A percentile compares a stretch with the other conserved stretches of the same genome.
These are phyloP conservation scores for Notocelia uddmanniana DNA, from an alignment of 2,888 invertebrate species.

Conservation along the genomic window DNA sequence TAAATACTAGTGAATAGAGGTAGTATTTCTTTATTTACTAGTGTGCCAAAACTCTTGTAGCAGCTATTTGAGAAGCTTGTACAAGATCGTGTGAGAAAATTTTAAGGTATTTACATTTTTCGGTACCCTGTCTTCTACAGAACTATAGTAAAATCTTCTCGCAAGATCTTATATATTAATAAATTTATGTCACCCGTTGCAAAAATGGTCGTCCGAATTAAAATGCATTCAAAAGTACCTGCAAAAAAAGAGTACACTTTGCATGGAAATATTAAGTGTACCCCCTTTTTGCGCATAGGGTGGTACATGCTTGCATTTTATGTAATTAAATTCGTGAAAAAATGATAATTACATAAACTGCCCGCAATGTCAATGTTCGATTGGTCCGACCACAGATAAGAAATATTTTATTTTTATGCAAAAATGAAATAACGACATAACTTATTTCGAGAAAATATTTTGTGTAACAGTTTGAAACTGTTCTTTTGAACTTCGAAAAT, in stretches of 20 bases:
- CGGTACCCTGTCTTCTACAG: not conserved
- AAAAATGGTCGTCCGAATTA: not conserved
- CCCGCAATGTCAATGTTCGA: not conserved
- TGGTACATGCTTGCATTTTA: no score
- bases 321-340: not conserved
- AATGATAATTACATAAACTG: not conserved
- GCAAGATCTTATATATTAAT: slow-evolving; percentile 32
- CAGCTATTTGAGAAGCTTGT: slow-evolving; percentile 58
- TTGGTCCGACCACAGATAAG: not conserved
- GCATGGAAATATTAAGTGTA: no score
- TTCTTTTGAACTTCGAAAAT: slow-evolving; percentile 23
- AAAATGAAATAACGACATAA: slow-evolving; percentile 21
- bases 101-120: not conserved
- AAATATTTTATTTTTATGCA: slow-evolving; percentile 19
- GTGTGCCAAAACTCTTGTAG: slow-evolving; percentile 76
- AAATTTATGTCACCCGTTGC: slow-evolving; percentile 1
- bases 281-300: no score
- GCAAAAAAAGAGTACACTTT: no score
- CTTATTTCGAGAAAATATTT: slow-evolving; percentile 20
- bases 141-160: not conserved
- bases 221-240: not conserved
- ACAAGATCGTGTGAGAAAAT: slow-evolving; percentile 3
- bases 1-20: slow-evolving; percentile 45
- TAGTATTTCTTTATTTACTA: slow-evolving; percentile 70
- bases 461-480: slow-evolving; percentile 36